Conservation (phyloP, 2,113 vertebrate species). For the Porphyrio hochstetteri region DNA sequence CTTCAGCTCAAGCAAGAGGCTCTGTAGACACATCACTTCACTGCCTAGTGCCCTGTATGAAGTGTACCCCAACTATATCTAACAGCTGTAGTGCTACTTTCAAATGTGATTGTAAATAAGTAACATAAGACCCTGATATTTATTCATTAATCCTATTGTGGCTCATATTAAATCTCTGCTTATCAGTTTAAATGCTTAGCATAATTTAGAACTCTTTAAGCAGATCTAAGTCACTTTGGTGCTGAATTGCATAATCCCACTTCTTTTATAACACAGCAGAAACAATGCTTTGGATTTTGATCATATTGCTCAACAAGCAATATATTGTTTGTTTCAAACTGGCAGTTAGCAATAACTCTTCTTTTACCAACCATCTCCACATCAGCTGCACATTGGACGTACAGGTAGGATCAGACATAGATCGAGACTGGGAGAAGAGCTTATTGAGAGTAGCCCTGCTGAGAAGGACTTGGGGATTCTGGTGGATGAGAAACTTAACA, state of each 20-base stretch:
- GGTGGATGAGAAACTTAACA: too few relatives aligned
- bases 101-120: neutral
- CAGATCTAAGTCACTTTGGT: neutral
- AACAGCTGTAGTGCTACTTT: neutral
- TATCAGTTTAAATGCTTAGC: constrained; percentile 44
- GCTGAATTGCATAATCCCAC: neutral
- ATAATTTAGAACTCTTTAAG: constrained; percentile 45
- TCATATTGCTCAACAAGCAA: neutral
- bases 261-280: constrained; percentile 34
- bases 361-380: neutral
- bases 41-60: neutral
- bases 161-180: constrained; percentile 30
- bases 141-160: constrained; percentile 41
- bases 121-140: constrained; percentile 9
- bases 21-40: neutral
- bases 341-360: neutral
- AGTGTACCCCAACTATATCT: neutral
- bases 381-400: neutral
- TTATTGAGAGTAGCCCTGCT: too few relatives aligned
- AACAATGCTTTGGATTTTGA: constrained; percentile 47
- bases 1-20: neutral
- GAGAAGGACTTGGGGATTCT: too few relatives aligned
- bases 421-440: too few relatives aligned
- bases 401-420: neutral
- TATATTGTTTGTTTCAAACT: constrained; percentile 2